Percentiles rank a stretch among this genome's conserved stretches.
These are phyloP conservation scores for Typhlichthys subterraneus DNA, from an alignment of 2,797 vertebrate genomes.

Conservation along the genomic window DNA sequence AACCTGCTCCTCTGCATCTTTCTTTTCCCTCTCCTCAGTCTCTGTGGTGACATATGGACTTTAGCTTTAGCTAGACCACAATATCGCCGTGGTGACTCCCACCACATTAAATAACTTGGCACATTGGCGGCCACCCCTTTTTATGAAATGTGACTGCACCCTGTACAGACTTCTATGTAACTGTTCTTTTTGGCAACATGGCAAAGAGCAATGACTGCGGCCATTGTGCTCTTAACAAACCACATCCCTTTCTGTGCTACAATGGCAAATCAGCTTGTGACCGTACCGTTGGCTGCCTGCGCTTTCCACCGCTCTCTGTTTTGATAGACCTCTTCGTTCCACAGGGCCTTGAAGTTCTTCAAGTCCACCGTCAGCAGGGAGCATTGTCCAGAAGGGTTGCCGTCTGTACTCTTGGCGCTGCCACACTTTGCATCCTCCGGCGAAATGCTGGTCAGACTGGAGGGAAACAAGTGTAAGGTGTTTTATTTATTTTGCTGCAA, in stretches of 20 bases:
- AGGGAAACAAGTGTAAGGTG: neutral
- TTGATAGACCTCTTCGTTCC: constrained; percentile 92
- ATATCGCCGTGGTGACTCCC: neutral
- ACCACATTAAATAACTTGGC: neutral
- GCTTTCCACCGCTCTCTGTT: constrained; percentile 95
- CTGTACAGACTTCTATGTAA: too few species aligned
- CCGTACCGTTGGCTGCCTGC: constrained; percentile 90
- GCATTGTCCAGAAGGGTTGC: constrained; percentile 84
- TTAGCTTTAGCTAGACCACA: neutral
- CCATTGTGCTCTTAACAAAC: too few species aligned
- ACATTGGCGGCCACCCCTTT: too few species aligned
- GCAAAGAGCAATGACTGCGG: too few species aligned
- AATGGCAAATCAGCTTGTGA: neutral
- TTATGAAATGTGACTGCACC: too few species aligned
- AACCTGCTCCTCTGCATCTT: constrained; percentile 63
- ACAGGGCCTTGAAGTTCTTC: constrained; percentile 91
- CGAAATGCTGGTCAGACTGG: constrained; percentile 88
- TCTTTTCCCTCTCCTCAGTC: constrained; percentile 83
- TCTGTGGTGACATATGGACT: constrained; percentile 53
- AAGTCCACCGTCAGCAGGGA: constrained; percentile 90
- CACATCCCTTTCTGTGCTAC: too few species aligned
- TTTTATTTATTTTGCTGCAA: too few species aligned
- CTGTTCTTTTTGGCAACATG: too few species aligned
- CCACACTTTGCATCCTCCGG: constrained; percentile 86
- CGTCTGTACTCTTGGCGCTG: constrained; percentile 88